Evolutionary conservation across 2,113 vertebrate species (phyloP).

Genomic region (Plestiodon gilberti): DNA sequence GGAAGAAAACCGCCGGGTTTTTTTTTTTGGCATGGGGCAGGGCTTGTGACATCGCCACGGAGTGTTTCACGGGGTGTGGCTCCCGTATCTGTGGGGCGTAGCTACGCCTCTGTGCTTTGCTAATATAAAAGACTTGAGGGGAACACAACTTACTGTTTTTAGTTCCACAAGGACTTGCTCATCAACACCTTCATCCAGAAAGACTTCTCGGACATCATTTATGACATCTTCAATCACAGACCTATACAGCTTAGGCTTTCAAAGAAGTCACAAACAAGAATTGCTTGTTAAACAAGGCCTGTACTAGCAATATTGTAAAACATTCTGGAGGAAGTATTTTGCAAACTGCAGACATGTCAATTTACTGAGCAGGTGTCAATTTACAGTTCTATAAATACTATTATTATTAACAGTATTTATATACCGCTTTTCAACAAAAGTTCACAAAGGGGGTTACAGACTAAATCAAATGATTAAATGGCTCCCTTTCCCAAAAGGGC

Average conservation of each 20-base stretch:
- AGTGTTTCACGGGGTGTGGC: too few relatives aligned
- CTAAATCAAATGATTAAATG: too few relatives aligned
- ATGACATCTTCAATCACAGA: conserved; percentile 99
- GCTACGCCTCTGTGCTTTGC: too few relatives aligned
- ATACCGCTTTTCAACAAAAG: too few relatives aligned
- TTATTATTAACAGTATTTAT: too few relatives aligned
- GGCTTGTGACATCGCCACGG: too few relatives aligned
- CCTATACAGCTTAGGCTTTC: conserved; percentile 94
- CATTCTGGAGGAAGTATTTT: not conserved
- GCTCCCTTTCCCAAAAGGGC: too few relatives aligned
- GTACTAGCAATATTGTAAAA: not conserved
- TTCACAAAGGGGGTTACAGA: too few relatives aligned
- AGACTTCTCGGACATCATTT: conserved; percentile 95
- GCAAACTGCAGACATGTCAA: not conserved
- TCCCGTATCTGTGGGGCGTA: too few relatives aligned
- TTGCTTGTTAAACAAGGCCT: not conserved
- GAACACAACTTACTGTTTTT: conserved; percentile 87
- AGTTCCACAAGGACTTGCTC: conserved; percentile 97
- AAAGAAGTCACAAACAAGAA: conserved; percentile 26
- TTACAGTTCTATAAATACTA: not conserved
- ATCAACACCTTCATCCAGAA: conserved; percentile 97
- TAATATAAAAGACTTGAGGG: too few relatives aligned
- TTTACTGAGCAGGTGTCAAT: not conserved
- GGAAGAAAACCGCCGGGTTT: too few relatives aligned
- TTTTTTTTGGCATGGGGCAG: too few relatives aligned